A percentile compares a stretch with the other conserved stretches of the same genome.
Evolutionary conservation across 2,797 vertebrate species (phyloP).

Genomic region (Choloepus didactylus): DNA sequence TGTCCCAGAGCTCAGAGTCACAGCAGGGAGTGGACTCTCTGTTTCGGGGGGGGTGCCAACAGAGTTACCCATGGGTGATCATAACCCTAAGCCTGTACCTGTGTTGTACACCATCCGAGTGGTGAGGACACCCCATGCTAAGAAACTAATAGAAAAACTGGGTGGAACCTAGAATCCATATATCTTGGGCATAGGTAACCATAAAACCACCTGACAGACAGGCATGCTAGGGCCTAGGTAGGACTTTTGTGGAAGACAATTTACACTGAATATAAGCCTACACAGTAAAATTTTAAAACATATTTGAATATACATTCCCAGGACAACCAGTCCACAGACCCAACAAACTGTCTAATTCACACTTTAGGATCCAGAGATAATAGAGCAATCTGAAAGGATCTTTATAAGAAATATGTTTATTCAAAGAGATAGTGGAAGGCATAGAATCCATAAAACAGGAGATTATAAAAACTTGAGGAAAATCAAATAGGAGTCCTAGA

Average conservation of each 20-base stretch:
- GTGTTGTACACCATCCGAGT: not conserved
- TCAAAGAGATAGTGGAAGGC: not conserved
- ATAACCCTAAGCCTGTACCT: not conserved
- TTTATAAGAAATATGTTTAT: constrained; percentile 14
- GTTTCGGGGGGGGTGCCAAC: not conserved
- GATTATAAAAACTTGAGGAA: not conserved
- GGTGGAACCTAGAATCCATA: not conserved
- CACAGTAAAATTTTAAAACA: not conserved
- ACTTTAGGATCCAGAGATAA: not conserved
- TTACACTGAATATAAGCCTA: not conserved
- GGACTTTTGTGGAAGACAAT: constrained; percentile 5
- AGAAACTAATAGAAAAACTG: constrained; percentile 12
- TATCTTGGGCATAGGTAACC: not conserved
- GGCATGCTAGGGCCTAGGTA: not conserved
- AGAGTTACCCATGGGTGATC: not conserved
- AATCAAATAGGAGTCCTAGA: constrained; percentile 37
- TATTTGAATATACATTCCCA: not conserved
- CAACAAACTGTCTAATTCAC: not conserved
- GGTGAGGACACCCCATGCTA: not conserved
- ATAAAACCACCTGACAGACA: not conserved
- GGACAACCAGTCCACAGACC: not conserved
- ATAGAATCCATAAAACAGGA: not conserved
- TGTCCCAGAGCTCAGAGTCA: not conserved
- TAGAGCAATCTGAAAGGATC: not conserved
- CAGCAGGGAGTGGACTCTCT: not conserved